Evolutionary conservation across 1,140 invertebrate genomes (phyloP), one percentile per base, ranked within the genome.

Genomic region (Cherax quadricarinatus): DNA sequence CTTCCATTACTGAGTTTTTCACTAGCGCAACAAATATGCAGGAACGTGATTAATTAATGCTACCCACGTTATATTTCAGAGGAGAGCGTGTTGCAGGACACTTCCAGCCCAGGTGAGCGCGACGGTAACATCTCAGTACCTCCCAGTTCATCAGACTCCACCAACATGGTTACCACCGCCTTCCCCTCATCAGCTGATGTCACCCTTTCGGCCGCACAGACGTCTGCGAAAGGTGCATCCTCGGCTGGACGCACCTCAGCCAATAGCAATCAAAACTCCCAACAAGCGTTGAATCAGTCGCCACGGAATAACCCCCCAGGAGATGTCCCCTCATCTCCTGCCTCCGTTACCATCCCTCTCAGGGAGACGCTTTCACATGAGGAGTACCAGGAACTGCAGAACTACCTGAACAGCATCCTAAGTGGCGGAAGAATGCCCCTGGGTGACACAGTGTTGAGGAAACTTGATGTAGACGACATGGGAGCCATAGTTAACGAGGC

Each of bases 321-420:
- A n/a, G 73, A 7, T 6, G 30, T 53, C 62, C 16, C 41, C 80
- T 16, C 49, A 14, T 24, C 30, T 10, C 62, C 62, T 2, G 12
- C 30, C 41, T 73, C 51, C 79, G 30, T 83, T 21, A 49, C 21
- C n/a, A 80, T 88, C 49, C 88, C 88, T 30, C 88, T 83, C 60
- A 83, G 70, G 5, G 60, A 84, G 9, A 57, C 66, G 10, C 49
- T 89, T 1, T 89, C 88, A 41, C 18, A 70, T n/a, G 80, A 89
- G 14, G 78, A 89, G 49, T 73, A 53, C 2, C 48, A 73, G 48
- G 66, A 89, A 24, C 80, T 89, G 5, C 49, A 41, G 48, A 60
- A 89, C 51, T 89, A 89, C 81, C 88, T 89, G 2, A 53, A 16
- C 12, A 62, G 66, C 60, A 84, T 80, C 49, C 60, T 89, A 51